Conservation (phyloP, 1,140 invertebrate genomes). For the Lepeophtheirus salmonis region DNA sequence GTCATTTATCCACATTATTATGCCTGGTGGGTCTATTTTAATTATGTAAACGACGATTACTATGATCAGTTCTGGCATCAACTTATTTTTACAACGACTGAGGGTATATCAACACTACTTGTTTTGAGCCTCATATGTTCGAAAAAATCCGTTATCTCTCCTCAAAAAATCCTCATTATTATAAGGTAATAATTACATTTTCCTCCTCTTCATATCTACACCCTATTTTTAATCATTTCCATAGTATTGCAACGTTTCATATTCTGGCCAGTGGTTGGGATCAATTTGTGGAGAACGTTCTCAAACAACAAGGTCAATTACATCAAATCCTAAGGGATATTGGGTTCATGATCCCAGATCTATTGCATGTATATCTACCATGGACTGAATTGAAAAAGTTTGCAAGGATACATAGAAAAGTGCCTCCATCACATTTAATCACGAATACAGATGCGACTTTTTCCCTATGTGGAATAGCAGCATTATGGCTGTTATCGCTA, state of each 20-base stretch:
- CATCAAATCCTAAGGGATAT: constrained; percentile 50
- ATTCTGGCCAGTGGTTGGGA: constrained; percentile 49
- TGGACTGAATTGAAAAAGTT: constrained; percentile 28
- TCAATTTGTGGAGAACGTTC: constrained; percentile 52
- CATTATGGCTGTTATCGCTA: neutral
- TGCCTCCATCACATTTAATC: constrained; percentile 21
- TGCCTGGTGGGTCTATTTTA: constrained; percentile 61
- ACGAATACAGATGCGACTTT: constrained; percentile 20
- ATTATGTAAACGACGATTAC: constrained; percentile 65
- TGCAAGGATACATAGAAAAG: constrained; percentile 18
- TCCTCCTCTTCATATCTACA: no score
- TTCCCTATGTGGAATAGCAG: constrained; percentile 6
- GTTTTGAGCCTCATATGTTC: constrained; percentile 33
- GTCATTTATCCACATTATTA: constrained; percentile 63
- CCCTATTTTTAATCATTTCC: no score
- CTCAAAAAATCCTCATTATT: constrained; percentile 41
- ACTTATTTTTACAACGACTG: constrained; percentile 48
- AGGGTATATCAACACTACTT: constrained; percentile 45
- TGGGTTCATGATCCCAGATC: constrained; percentile 51
- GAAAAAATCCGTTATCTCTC: constrained; percentile 36
- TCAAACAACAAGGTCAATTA: constrained; percentile 43
- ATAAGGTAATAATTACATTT: no score
- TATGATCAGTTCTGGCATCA: constrained; percentile 56
- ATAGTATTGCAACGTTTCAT: constrained; percentile 42
- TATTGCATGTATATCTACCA: constrained; percentile 43